Percentiles rank a stretch among this genome's conserved stretches.
phyloP scores from a whole-genome alignment of 2,888 invertebrate genomes.

The Crossocerus cetratus region DNA sequence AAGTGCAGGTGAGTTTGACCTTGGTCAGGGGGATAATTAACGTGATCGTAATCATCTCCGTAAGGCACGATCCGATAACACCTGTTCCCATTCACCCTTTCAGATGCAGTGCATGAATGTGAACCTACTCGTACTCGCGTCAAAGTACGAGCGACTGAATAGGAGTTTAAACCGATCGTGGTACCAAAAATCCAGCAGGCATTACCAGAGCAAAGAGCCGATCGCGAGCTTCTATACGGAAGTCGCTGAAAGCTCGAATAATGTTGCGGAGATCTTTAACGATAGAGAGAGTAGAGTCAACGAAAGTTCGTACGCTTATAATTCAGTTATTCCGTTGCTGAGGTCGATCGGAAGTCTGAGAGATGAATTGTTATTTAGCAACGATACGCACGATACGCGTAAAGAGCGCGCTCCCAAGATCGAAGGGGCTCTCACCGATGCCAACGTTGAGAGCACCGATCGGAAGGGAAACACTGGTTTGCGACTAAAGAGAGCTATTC shows the following conservation, averaged over 20 bases:
- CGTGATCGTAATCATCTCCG: too few species aligned
- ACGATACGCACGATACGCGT: neutral
- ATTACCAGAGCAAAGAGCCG: conserved; percentile 1
- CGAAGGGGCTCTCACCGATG: neutral
- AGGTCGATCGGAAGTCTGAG: neutral
- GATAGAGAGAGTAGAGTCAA: neutral
- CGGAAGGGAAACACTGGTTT: neutral
- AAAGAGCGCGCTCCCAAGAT: neutral
- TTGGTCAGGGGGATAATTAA: neutral
- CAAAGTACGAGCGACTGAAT: conserved; percentile 64
- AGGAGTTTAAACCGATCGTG: conserved; percentile 55
- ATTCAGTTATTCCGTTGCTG: neutral
- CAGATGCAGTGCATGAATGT: conserved; percentile 65
- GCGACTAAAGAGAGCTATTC: conserved; percentile 46
- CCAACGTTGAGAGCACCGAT: neutral
- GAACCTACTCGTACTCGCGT: conserved; percentile 62
- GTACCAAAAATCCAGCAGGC: conserved; percentile 7
- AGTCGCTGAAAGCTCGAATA: neutral
- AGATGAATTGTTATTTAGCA: neutral
- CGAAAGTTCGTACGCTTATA: conserved; percentile 7
- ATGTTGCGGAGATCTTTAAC: neutral
- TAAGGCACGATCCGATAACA: too few species aligned
- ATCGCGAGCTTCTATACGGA: neutral
- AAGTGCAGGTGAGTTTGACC: conserved; percentile 61
- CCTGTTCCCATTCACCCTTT: conserved; percentile 13